A percentile compares a stretch with the other conserved stretches of the same genome.
Evolutionary conservation across 2,113 vertebrate genomes (phyloP).

Genomic region (Marmota monax): DNA sequence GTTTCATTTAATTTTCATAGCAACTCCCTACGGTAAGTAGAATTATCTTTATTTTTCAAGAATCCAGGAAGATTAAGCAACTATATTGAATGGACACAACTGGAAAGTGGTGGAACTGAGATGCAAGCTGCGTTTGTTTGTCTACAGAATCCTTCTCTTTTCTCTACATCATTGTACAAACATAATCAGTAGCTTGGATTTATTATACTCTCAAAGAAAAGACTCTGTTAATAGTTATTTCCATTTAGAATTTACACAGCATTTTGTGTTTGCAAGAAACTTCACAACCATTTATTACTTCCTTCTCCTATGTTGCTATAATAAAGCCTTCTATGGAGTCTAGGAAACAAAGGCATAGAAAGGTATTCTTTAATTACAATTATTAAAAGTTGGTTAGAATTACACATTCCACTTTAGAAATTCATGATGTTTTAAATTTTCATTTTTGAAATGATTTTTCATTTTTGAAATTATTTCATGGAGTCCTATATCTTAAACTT

Average conservation of each 20-base stretch:
- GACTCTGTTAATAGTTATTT: background rate
- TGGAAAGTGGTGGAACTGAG: background rate
- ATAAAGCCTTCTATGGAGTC: background rate
- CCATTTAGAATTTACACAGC: conserved; percentile 22
- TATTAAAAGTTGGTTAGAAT: conserved; percentile 12
- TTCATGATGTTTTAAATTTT: background rate
- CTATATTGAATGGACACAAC: background rate
- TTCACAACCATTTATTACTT: background rate
- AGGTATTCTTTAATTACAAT: background rate
- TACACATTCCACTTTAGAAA: background rate
- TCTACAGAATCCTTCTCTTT: background rate
- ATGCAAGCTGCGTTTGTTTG: background rate
- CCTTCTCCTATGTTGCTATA: background rate
- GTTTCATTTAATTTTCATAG: background rate
- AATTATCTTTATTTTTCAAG: background rate
- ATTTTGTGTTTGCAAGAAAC: background rate
- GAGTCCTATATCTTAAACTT: background rate
- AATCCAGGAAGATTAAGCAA: background rate
- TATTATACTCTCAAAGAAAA: background rate
- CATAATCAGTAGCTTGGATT: background rate
- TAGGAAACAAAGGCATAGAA: background rate
- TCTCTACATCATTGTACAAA: background rate
- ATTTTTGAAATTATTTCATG: background rate
- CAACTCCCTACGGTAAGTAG: background rate
- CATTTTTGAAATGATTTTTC: background rate